Conservation (phyloP, 2,113 vertebrate species). For the Riparia riparia region DNA sequence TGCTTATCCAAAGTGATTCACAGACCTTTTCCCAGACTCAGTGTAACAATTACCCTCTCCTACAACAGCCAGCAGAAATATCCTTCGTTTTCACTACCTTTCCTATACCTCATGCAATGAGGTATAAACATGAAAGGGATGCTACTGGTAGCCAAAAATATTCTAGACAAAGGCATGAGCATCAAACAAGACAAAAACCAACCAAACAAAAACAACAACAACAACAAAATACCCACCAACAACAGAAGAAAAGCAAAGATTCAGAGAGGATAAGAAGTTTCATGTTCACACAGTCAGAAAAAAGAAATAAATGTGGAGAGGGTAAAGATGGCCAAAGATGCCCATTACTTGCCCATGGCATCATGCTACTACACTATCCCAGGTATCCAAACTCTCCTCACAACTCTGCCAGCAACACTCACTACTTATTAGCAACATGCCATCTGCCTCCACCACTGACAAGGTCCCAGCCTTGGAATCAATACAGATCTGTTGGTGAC, state of each 20-base stretch:
- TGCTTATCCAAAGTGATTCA: background rate
- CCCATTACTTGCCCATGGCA: background rate
- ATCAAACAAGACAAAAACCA: background rate
- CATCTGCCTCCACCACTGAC: constrained; percentile 5
- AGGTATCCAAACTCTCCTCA: background rate
- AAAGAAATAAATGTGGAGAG: background rate
- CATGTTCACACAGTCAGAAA: background rate
- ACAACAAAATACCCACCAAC: background rate
- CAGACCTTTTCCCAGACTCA: background rate
- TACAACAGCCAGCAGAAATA: background rate
- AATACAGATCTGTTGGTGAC: background rate
- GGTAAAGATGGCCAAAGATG: background rate
- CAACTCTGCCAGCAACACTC: background rate
- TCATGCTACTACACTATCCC: background rate
- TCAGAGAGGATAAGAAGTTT: background rate
- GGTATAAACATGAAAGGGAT: background rate
- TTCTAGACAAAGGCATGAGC: background rate
- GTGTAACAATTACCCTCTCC: background rate
- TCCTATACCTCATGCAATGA: background rate
- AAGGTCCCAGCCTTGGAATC: background rate
- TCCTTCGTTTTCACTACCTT: background rate
- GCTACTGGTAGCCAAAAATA: background rate
- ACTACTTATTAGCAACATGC: background rate
- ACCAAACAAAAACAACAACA: background rate
- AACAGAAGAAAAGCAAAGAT: background rate